A percentile compares a stretch with the other conserved stretches of the same genome.
These are phyloP conservation scores for Pelodytes ibericus DNA, from an alignment of 2,797 vertebrate species.

Conservation along the genomic window DNA sequence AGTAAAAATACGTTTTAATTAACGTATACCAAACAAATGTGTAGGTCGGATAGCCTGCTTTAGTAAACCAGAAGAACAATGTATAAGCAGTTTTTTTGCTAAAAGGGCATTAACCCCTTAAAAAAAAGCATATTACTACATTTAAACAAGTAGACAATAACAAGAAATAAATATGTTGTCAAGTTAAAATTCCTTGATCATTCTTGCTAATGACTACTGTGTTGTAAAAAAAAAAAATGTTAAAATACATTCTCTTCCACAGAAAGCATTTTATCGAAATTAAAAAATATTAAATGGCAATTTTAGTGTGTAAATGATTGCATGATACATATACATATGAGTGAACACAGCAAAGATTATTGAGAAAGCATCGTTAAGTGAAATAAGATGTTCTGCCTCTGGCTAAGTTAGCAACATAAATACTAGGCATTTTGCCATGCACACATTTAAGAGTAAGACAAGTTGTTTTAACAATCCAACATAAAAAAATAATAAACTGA, in stretches of 20 bases:
- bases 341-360: constrained; percentile 25
- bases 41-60: no score
- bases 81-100: no score
- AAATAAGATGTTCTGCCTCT: constrained; percentile 41
- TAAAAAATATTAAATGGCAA: constrained; percentile 23
- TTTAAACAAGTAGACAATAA: no score
- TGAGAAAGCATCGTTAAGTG: constrained; percentile 44
- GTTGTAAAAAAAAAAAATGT: background rate
- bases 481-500: constrained; percentile 6
- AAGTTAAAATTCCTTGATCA: background rate
- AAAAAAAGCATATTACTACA: background rate
- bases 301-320: constrained; percentile 22
- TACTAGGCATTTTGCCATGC: constrained; percentile 28
- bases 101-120: no score
- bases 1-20: no score
- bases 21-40: no score
- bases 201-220: background rate
- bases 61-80: no score
- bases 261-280: background rate
- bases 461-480: background rate
- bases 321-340: constrained; percentile 35
- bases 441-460: constrained; percentile 14
- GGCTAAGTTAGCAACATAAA: constrained; percentile 28
- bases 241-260: background rate
- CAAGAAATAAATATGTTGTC: background rate